Evolutionary conservation across 2,797 vertebrate genomes (phyloP), one percentile per base, ranked within the genome.

Genomic region (Lophotriccus pileatus): DNA sequence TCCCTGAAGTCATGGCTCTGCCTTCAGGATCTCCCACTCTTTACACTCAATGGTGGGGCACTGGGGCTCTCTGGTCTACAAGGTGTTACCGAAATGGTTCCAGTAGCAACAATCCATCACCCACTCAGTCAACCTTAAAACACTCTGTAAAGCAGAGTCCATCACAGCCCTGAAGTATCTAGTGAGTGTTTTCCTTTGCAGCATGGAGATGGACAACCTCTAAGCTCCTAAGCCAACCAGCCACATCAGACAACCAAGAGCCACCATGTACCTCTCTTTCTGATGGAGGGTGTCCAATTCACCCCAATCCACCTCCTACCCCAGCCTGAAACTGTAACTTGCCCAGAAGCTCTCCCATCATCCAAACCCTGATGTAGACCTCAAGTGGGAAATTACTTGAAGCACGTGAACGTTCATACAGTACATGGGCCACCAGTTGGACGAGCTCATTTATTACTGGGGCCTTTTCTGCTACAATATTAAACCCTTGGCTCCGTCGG

Each of bases 191-290:
- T 79, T 79, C 50, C 49, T 73, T 63, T 53, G 21, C 49, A 67
- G 24, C 8, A 13, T 1, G 0, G 36, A 28, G 16, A 72, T 23
- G 23, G 44, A 89, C 11, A 46, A 20, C 32, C 34, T 75, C 27
- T 25, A 78, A 36, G 46, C 12, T 83, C 32, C 46, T 41, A 27
- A 4, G 4, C 50, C 55, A 81, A 21, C 1, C n/a, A 73, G 9
- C 24, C 32, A 8, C 39, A 44, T 21, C 43, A 81, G 50, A 17
- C 9, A 77, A n/a, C 43, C 34, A 43, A 46, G 55, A 79, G 53
- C 18, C 20, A 67, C 20, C 53, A 59, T 0, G 0, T 3, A 30
- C 14, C 23, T 44, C 28, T 19, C 1, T 3, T 77, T 41, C 44
- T 67, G 39, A 32, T 9, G 1, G 3, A 69, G 6, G 2, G 13